A percentile compares a stretch with the other conserved stretches of the same genome.
phyloP scores from a whole-genome alignment of 2,113 vertebrate genomes.

The Gymnogyps californianus region DNA sequence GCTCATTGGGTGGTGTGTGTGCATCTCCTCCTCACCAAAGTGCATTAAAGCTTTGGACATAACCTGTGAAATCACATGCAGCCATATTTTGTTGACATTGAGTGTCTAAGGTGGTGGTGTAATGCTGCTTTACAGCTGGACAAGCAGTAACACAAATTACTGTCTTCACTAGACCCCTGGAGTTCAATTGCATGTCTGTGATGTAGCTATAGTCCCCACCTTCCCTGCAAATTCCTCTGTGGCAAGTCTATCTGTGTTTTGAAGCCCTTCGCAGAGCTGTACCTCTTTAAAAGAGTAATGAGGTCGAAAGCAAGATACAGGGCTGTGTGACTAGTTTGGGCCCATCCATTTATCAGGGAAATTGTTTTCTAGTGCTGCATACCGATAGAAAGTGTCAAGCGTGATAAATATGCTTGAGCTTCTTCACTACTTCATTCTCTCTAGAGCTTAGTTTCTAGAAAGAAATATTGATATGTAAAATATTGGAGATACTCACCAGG shows the following conservation, averaged over 20 bases:
- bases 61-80: background rate
- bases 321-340: background rate
- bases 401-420: background rate
- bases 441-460: background rate
- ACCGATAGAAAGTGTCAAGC: background rate
- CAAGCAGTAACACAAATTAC: background rate
- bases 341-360: slow-evolving; percentile 29
- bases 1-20: background rate
- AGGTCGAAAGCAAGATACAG: background rate
- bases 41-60: background rate
- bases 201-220: rapidly evolving
- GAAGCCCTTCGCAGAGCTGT: background rate
- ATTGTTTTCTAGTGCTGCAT: slow-evolving; percentile 15
- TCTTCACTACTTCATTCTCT: background rate
- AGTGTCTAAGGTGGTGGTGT: background rate
- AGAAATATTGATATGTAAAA: slow-evolving; percentile 17
- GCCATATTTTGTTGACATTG: rapidly evolving
- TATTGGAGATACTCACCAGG: background rate
- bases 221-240: background rate
- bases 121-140: background rate
- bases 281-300: slow-evolving; percentile 7
- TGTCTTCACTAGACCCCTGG: background rate
- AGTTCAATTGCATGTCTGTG: background rate
- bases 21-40: background rate
- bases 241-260: background rate